phyloP scores from a whole-genome alignment of 2,113 vertebrate genomes.

The Amia ocellicauda region DNA sequence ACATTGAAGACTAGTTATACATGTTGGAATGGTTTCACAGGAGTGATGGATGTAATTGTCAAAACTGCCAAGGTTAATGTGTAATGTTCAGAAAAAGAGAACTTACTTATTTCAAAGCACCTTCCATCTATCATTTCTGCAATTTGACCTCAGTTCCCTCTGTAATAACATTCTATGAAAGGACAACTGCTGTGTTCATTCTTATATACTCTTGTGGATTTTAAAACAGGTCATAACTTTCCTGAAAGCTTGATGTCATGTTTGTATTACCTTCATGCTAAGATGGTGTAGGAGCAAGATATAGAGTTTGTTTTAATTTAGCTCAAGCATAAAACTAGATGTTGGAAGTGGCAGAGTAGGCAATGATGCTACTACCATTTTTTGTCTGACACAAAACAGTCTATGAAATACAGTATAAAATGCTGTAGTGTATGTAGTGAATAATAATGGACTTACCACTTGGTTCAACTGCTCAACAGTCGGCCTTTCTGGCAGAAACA shows the following conservation, averaged over 20 bases:
- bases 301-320: slow-evolving; percentile 41
- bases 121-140: slow-evolving; percentile 87
- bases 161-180: slow-evolving; percentile 84
- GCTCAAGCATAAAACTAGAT: slow-evolving; percentile 28
- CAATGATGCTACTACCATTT: not conserved
- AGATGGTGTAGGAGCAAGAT: slow-evolving; percentile 34
- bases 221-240: slow-evolving; percentile 74
- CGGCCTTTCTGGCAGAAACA: not conserved
- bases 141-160: slow-evolving; percentile 86
- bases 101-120: slow-evolving; percentile 80
- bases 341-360: not conserved
- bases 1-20: slow-evolving; percentile 71
- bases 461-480: not conserved
- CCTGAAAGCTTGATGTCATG: slow-evolving; percentile 63
- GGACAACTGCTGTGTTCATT: slow-evolving; percentile 85
- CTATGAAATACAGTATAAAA: not conserved
- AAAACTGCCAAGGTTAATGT: slow-evolving; percentile 94
- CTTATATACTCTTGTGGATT: slow-evolving; percentile 73
- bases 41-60: slow-evolving; percentile 95
- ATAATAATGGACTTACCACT: not conserved
- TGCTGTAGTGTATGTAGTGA: not conserved
- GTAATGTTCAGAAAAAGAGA: slow-evolving; percentile 71
- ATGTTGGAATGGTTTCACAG: slow-evolving; percentile 84
- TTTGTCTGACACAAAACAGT: not conserved
- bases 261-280: slow-evolving; percentile 60